Conservation (phyloP, 2,888 invertebrate species). For the Diarsia brunnea region DNA sequence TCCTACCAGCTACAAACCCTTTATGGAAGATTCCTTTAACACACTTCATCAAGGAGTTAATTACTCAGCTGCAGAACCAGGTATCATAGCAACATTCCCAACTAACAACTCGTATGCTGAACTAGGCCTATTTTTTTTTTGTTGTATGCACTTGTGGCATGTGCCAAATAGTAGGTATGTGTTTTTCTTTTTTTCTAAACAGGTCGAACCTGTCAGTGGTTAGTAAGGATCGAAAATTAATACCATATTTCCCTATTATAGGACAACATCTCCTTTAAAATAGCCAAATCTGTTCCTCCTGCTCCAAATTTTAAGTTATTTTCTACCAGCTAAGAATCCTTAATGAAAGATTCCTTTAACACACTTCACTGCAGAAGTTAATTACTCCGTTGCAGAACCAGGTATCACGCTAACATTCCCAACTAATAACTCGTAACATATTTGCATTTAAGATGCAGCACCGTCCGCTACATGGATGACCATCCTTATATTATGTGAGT, state of each 20-base stretch:
- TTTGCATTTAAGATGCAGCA: conserved; percentile 47
- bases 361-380: neutral
- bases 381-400: neutral
- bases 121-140: too few relatives aligned
- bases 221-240: too few relatives aligned
- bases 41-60: too few relatives aligned
- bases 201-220: too few relatives aligned
- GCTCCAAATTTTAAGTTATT: neutral
- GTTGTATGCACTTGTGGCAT: too few relatives aligned
- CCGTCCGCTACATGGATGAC: conserved; percentile 48
- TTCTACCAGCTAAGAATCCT: neutral
- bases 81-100: too few relatives aligned
- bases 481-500: conserved; percentile 49
- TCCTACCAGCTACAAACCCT: too few relatives aligned
- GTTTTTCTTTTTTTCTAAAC: too few relatives aligned
- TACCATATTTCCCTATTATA: neutral
- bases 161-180: too few relatives aligned
- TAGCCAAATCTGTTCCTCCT: neutral
- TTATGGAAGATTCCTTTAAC: too few relatives aligned
- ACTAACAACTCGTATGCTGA: too few relatives aligned
- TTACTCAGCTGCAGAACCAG: too few relatives aligned
- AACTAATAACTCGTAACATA: conserved; percentile 45
- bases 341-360: neutral
- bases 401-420: conserved; percentile 12
- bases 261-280: neutral